Evolutionary conservation across 2,797 vertebrate species (phyloP).

Genomic region (Pangasius mekongensis): DNA sequence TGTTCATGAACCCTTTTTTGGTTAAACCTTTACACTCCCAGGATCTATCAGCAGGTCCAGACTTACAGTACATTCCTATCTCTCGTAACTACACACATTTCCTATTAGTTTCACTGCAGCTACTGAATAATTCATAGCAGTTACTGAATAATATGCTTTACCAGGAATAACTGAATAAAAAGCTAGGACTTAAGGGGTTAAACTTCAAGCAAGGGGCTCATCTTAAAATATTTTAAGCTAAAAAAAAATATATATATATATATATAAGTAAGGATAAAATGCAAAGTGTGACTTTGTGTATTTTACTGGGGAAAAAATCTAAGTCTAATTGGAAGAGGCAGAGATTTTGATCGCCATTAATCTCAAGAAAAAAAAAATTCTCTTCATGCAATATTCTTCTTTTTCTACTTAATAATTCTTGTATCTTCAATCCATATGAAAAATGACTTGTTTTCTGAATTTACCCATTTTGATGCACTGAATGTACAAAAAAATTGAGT

Average conservation of each 20-base stretch:
- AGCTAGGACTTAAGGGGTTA: not conserved
- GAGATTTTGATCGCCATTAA: not conserved
- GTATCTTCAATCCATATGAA: not conserved
- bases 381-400: not conserved
- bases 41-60: not conserved
- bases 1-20: not conserved
- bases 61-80: not conserved
- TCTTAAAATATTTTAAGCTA: not conserved
- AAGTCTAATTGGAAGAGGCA: not conserved
- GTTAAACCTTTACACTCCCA: not conserved
- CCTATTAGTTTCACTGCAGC: constrained; percentile 1
- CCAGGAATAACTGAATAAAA: constrained; percentile 3
- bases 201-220: not conserved
- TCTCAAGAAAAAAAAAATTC: not conserved
- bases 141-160: not conserved
- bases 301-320: not conserved
- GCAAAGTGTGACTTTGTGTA: not conserved
- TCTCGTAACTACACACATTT: constrained; percentile 6
- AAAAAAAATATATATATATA: too few species aligned
- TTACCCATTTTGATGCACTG: not conserved
- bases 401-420: not conserved
- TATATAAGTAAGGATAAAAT: not conserved
- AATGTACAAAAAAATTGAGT: not conserved
- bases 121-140: constrained; percentile 8
- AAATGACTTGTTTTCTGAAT: not conserved